Evolutionary conservation across 2,113 vertebrate genomes (phyloP), one percentile per base, ranked within the genome.

Genomic region (Genyomyrus donnyi): DNA sequence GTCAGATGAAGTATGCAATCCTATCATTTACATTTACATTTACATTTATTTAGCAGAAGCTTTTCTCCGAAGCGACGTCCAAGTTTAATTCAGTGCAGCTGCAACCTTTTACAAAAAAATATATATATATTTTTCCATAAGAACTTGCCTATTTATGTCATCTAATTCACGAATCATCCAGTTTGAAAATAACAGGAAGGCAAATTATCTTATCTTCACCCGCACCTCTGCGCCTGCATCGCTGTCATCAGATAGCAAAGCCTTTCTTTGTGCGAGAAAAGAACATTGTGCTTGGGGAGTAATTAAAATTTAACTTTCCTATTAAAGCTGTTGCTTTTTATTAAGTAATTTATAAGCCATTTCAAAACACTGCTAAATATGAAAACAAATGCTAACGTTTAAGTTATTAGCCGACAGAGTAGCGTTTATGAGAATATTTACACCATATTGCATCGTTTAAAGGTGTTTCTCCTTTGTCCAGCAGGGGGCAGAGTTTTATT

Each of bases 401-500:
- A 35, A 80, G 35, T 42, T 42, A 39, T 80, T 80, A 19, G 35
- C 74, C 5, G 35, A 3, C 35, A 80, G 35, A 19, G 74, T 80
- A 80, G 17, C 35, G 15, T 80, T 80, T 39, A 42, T 15, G 15
- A 80, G 74, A 39, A 80, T 42, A 42, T 80, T 80, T 80, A 80
- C 13, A 80, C 35, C 6, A 15, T 42, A 39, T 39, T 19, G 15
- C 31, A 80, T 19, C 35, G n/a, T 17, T 42, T 19, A 39, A 45
- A 66, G 53, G 24, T 88, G 42, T 45, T 42, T 7, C 58, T 74
- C 42, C 46, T 49, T n/a, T 27, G 45, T 88, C 45, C 88, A 88
- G 62, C 58, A 77, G 88, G 88, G 58, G 46, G 88, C 58, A 74
- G 62, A 46, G 88, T 27, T 70, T 88, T 88, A 74, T 46, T 46